Evolutionary conservation across 2,888 invertebrate genomes (phyloP).

Genomic region (Caenorhabditis virilis): DNA sequence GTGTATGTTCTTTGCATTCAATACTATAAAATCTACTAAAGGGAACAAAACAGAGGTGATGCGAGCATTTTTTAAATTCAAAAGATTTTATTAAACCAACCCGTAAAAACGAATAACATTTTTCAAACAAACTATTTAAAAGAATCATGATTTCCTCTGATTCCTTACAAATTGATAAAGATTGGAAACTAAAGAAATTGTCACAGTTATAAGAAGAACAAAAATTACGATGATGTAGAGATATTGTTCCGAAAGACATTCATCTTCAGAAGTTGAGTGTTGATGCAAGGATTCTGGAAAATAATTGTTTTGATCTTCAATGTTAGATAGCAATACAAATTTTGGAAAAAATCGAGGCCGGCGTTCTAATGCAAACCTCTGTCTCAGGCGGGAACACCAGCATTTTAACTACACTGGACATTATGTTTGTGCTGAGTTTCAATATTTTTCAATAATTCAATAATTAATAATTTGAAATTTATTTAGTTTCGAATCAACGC

Average conservation of each 20-base stretch:
- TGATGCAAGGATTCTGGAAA: not conserved
- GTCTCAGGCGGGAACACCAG: too few species aligned
- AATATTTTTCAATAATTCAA: too few species aligned
- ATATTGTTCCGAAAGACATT: conserved; percentile 11
- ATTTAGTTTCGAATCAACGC: too few species aligned
- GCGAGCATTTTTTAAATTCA: too few species aligned
- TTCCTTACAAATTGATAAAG: conserved; percentile 29
- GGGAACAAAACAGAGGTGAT: too few species aligned
- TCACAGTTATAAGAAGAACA: conserved; percentile 11
- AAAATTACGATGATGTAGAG: conserved; percentile 15
- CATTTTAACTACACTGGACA: too few species aligned
- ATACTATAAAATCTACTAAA: too few species aligned
- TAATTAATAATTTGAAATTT: too few species aligned
- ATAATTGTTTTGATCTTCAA: conserved; percentile 1
- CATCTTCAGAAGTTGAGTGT: conserved; percentile 2
- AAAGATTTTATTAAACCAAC: conserved; percentile 9
- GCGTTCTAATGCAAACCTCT: too few species aligned
- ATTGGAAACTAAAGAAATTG: conserved; percentile 27
- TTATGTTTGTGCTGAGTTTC: too few species aligned
- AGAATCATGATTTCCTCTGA: conserved; percentile 22
- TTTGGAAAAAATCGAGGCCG: too few species aligned
- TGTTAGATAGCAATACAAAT: not conserved
- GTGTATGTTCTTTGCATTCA: too few species aligned
- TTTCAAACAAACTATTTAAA: not conserved
- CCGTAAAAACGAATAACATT: conserved; percentile 9